Evolutionary conservation across 2,797 vertebrate genomes (phyloP), one percentile per base, ranked within the genome.

Genomic region (Setipinna tenuifilis): DNA sequence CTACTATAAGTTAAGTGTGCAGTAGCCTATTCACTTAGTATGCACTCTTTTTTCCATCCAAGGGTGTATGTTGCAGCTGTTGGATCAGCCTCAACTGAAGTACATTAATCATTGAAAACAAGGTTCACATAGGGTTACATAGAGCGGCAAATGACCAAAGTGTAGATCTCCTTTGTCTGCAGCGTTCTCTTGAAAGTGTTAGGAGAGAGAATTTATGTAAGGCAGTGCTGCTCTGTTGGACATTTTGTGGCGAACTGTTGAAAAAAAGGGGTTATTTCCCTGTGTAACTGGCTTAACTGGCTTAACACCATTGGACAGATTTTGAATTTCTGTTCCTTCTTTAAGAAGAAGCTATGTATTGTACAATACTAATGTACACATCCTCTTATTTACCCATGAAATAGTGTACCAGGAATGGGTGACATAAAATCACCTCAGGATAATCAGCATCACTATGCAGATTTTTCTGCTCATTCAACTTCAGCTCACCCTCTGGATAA

Each of bases 51-150:
- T 3, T 41, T 75, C 31, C 58, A 59, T 75, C 41, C 31, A 75
- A 19, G 5, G 17, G 35, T 44, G 4, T 78, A 41, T 44, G 35
- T 78, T 78, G 71, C 35, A 78, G 71, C 31, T 21, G 31, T 9
- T 41, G 71, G 71, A 41, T 78, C 16, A 44, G 31, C 31, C 71
- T 44, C 6, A 3, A 78, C 68, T 31, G 14, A 23, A 75, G 16
- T 35, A 75, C 35, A 78, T 78, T 78, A 44, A 44, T 78, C 17
- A 41, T 78, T 78, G 19, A 78, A 78, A 14, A 75, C 28, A 78
- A 21, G 35, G 71, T 44, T 78, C 71, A 78, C 35, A 44, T 21
- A 44, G 35, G 71, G 71, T 78, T 9, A 78, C 17, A 4, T 9
- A 25, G 5, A 41, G 71, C 71, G 19, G 17, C 71, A 78, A 44